phyloP scores from a whole-genome alignment of 1,140 invertebrate genomes.

The Pseudomyrmex gracilis region DNA sequence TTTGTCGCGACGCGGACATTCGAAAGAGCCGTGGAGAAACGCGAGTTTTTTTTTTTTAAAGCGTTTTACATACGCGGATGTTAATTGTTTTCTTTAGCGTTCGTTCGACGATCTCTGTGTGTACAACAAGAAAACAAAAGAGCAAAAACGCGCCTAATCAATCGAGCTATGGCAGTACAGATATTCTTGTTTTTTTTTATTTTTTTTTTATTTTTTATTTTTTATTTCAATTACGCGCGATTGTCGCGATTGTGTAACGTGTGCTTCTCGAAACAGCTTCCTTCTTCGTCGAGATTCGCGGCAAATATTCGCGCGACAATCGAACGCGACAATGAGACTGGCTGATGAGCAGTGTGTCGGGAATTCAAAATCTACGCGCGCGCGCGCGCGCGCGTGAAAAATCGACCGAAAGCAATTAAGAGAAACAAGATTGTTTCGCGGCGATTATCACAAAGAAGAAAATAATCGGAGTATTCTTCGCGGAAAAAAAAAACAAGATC shows the following conservation, averaged over 20 bases:
- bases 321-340: background rate
- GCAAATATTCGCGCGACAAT: background rate
- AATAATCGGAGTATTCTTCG: too few species aligned
- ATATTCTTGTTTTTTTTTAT: too few species aligned
- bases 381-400: background rate
- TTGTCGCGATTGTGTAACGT: background rate
- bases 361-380: background rate
- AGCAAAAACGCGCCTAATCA: conserved; percentile 10
- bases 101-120: background rate
- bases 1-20: background rate
- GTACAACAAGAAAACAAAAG: background rate
- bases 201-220: too few species aligned
- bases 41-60: conserved; percentile 2
- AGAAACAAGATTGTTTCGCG: too few species aligned
- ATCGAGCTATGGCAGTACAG: too few species aligned
- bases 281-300: background rate
- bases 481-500: too few species aligned
- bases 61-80: too few species aligned
- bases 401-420: background rate
- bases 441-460: too few species aligned
- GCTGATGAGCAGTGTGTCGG: background rate
- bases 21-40: background rate
- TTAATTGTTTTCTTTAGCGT: background rate
- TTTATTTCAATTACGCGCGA: too few species aligned
- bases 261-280: background rate